Conservation (phyloP, 1,140 invertebrate genomes). For the Heliothis virescens region DNA sequence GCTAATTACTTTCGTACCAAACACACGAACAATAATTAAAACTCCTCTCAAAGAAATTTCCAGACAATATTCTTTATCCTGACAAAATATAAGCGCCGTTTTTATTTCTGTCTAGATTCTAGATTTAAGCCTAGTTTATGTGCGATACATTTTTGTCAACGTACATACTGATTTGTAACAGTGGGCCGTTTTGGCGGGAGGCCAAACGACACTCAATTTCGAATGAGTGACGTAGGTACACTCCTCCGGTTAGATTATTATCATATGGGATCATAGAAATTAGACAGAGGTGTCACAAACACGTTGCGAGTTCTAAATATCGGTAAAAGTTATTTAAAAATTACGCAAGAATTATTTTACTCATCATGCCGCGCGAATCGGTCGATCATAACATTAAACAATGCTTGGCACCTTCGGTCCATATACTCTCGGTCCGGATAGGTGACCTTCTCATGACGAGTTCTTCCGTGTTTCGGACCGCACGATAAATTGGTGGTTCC, state of each 20-base stretch:
- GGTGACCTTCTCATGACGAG: too few species aligned
- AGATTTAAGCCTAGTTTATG: slow-evolving; percentile 17
- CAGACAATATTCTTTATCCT: slow-evolving; percentile 7
- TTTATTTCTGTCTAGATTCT: slow-evolving; percentile 36
- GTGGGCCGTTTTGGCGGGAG: slow-evolving; percentile 34
- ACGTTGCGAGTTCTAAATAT: neutral
- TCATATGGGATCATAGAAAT: slow-evolving; percentile 25
- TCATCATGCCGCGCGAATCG: too few species aligned
- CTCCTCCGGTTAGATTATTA: slow-evolving; percentile 15
- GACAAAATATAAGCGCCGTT: slow-evolving; percentile 12
- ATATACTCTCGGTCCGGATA: too few species aligned
- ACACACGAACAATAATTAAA: neutral
- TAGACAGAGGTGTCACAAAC: neutral
- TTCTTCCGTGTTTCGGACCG: too few species aligned
- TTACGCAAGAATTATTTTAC: too few species aligned
- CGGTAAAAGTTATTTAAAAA: too few species aligned
- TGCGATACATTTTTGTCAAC: slow-evolving; percentile 40
- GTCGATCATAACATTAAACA: too few species aligned
- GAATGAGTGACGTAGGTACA: slow-evolving; percentile 47
- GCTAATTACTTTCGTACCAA: too few species aligned
- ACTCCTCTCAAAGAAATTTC: neutral
- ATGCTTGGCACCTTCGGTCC: too few species aligned
- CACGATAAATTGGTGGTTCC: too few species aligned
- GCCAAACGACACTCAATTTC: slow-evolving; percentile 50
- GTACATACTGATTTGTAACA: slow-evolving; percentile 31